A percentile compares a stretch with the other conserved stretches of the same genome.
Conservation (phyloP, 2,797 vertebrate species). For the Kryptopterus vitreolus region DNA sequence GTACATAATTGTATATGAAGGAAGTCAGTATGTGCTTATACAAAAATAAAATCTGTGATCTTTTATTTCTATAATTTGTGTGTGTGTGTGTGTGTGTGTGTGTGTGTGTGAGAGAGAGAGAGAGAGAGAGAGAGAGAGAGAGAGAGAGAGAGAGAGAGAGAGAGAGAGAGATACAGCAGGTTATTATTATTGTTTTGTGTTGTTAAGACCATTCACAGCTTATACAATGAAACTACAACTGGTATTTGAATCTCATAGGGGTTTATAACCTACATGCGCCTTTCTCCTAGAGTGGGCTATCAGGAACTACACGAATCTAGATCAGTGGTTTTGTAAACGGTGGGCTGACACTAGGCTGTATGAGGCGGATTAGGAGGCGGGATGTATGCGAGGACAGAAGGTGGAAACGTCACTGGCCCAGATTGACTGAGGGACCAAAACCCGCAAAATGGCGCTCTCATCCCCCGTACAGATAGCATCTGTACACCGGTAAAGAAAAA, state of each 20-base stretch:
- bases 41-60: too few species aligned
- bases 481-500: background rate
- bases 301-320: background rate
- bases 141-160: too few species aligned
- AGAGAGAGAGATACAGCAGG: too few species aligned
- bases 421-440: slow-evolving; percentile 2
- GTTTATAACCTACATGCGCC: background rate
- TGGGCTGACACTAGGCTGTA: too few species aligned
- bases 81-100: too few species aligned
- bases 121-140: too few species aligned
- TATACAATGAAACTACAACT: background rate
- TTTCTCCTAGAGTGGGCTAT: background rate
- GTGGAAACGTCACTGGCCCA: background rate
- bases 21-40: too few species aligned
- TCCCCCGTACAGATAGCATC: background rate
- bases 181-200: too few species aligned
- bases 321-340: background rate
- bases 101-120: too few species aligned
- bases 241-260: background rate
- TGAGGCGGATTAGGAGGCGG: background rate
- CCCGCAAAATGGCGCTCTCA: background rate
- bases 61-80: too few species aligned
- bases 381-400: background rate
- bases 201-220: too few species aligned
- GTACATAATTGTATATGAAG: too few species aligned